These are phyloP conservation scores for Tipula unca DNA, from an alignment of 2,888 invertebrate genomes.

Conservation along the genomic window DNA sequence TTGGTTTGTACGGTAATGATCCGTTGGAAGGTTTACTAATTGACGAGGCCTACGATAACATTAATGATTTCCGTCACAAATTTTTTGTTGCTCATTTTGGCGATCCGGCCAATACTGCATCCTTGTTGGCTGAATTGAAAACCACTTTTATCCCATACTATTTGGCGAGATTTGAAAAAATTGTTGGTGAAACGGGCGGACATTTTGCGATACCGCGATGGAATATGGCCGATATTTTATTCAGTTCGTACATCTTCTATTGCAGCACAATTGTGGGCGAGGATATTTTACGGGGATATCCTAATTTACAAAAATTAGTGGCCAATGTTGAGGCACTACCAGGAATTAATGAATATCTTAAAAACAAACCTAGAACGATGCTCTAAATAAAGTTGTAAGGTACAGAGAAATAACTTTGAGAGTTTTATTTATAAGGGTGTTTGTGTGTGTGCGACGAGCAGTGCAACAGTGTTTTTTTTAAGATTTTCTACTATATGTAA, in stretches of 20 bases:
- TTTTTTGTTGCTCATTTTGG: neutral
- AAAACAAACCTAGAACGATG: neutral
- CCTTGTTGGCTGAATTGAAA: neutral
- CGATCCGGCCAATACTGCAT: neutral
- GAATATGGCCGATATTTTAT: neutral
- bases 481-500: no score
- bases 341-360: neutral
- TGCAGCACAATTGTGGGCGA: neutral
- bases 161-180: neutral
- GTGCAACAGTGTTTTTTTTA: no score
- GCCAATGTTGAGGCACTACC: neutral
- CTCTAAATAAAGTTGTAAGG: neutral
- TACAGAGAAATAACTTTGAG: no score
- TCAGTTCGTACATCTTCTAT: neutral
- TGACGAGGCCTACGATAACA: constrained; percentile 45
- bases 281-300: neutral
- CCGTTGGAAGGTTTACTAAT: constrained; percentile 47
- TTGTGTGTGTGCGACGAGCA: no score
- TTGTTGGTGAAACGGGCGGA: neutral
- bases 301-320: neutral
- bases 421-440: no score
- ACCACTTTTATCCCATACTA: neutral
- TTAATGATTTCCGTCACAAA: constrained; percentile 43
- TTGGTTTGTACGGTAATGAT: constrained; percentile 42
- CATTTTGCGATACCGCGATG: neutral